phyloP scores from a whole-genome alignment of 2,113 vertebrate genomes.

The Tetrax tetrax region DNA sequence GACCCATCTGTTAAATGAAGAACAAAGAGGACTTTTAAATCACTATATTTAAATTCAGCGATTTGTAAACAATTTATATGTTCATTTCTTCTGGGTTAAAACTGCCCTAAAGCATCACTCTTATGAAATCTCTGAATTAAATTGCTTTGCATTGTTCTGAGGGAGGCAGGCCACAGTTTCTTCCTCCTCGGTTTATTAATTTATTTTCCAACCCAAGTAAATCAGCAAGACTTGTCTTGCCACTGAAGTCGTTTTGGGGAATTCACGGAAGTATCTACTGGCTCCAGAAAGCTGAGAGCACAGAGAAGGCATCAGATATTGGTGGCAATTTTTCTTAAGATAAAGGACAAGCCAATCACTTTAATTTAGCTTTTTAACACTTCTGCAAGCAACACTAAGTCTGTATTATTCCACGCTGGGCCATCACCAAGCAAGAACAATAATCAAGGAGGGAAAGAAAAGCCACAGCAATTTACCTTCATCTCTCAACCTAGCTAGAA shows the following conservation, averaged over 20 bases:
- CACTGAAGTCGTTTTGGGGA: neutral
- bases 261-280: neutral
- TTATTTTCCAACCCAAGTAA: constrained; percentile 74
- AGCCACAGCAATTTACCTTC: neutral
- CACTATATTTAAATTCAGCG: constrained; percentile 72
- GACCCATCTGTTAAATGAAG: constrained; percentile 75
- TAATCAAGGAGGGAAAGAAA: neutral
- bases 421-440: neutral
- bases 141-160: constrained; percentile 68
- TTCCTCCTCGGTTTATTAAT: constrained; percentile 72
- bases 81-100: constrained; percentile 77
- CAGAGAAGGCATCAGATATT: constrained; percentile 12
- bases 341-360: neutral
- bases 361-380: neutral
- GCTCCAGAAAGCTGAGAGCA: constrained; percentile 41
- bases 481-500: neutral
- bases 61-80: constrained; percentile 79
- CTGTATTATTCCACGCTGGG: neutral
- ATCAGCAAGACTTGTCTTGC: constrained; percentile 61
- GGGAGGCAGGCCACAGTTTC: constrained; percentile 35
- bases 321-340: neutral
- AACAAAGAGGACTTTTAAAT: constrained; percentile 71
- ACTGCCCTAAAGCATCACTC: constrained; percentile 71
- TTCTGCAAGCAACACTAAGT: neutral
- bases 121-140: constrained; percentile 72